phyloP scores from a whole-genome alignment of 1,140 invertebrate species.

The Drosophila bipectinata region DNA sequence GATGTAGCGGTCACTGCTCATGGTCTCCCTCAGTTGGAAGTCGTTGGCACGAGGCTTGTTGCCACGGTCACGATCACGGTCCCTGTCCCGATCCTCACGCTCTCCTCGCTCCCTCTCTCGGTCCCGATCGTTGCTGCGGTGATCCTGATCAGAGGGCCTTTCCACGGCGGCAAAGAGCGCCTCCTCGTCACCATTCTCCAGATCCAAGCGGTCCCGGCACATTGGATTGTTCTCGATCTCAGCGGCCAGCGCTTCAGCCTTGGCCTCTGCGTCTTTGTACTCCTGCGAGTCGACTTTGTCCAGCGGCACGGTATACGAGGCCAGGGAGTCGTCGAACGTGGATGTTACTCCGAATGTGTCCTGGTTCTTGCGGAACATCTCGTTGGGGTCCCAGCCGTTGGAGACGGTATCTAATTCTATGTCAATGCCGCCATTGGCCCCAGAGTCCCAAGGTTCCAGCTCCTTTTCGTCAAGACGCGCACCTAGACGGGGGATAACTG shows the following conservation, averaged over 20 bases:
- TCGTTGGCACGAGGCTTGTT: conserved; percentile 65
- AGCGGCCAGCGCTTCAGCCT: conserved; percentile 93
- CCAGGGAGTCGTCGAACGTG: conserved; percentile 93
- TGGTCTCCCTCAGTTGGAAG: conserved; percentile 73
- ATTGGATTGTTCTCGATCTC: conserved; percentile 94
- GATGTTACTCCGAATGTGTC: conserved; percentile 94
- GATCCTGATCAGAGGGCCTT: conserved; percentile 76
- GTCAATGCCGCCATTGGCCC: conserved; percentile 86
- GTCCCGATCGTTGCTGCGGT: conserved; percentile 47
- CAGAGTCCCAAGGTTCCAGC: conserved; percentile 94
- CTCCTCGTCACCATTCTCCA: conserved; percentile 97
- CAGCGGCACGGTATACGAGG: conserved; percentile 94
- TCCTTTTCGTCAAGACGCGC: conserved; percentile 89
- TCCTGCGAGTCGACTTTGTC: conserved; percentile 93
- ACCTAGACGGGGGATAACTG: conserved; percentile 56
- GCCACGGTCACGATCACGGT: conserved; percentile 74
- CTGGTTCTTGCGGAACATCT: conserved; percentile 97
- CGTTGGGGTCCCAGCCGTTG: conserved; percentile 97
- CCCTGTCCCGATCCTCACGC: conserved; percentile 69
- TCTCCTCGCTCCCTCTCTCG: conserved; percentile 70
- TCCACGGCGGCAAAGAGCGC: conserved; percentile 89
- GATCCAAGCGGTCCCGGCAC: conserved; percentile 91
- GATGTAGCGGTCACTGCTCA: conserved; percentile 79
- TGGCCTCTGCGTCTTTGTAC: conserved; percentile 92
- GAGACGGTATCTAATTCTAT: conserved; percentile 88